Evolutionary conservation across 1,140 invertebrate genomes (phyloP).

Genomic region (Bombus confusus): DNA sequence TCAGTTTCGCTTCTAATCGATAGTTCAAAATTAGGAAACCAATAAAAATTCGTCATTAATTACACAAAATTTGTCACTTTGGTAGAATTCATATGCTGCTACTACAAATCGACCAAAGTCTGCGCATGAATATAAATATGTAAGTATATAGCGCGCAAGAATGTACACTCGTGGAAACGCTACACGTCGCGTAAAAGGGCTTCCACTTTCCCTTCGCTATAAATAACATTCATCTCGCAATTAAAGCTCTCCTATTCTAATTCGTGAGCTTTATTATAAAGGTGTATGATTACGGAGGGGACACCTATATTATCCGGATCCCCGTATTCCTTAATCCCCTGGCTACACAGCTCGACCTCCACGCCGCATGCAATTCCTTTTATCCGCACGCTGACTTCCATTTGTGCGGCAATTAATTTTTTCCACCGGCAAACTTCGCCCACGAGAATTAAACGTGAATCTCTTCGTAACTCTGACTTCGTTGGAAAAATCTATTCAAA

Average conservation of each 20-base stretch:
- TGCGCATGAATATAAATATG: background rate
- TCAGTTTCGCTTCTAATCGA: too few species aligned
- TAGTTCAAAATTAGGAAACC: too few species aligned
- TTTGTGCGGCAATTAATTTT: constrained; percentile 41
- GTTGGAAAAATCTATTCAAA: background rate
- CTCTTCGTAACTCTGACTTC: background rate
- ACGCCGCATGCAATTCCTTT: constrained; percentile 39
- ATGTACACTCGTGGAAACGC: background rate
- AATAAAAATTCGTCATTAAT: too few species aligned
- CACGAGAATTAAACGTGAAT: background rate
- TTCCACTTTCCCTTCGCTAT: constrained; percentile 32
- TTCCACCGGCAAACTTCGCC: background rate
- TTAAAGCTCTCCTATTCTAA: constrained; percentile 71
- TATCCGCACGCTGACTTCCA: constrained; percentile 27
- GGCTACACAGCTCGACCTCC: constrained; percentile 40
- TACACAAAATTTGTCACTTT: too few species aligned
- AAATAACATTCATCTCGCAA: constrained; percentile 73
- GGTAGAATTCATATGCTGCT: too few species aligned
- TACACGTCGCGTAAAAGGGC: background rate
- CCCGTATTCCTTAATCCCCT: constrained; percentile 41
- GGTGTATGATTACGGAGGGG: constrained; percentile 59
- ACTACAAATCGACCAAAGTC: too few species aligned
- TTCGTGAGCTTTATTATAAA: constrained; percentile 69
- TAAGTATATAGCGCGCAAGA: background rate
- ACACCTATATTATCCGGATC: constrained; percentile 53